Evolutionary conservation across 2,113 vertebrate species (phyloP).

Genomic region (Charina bottae): DNA sequence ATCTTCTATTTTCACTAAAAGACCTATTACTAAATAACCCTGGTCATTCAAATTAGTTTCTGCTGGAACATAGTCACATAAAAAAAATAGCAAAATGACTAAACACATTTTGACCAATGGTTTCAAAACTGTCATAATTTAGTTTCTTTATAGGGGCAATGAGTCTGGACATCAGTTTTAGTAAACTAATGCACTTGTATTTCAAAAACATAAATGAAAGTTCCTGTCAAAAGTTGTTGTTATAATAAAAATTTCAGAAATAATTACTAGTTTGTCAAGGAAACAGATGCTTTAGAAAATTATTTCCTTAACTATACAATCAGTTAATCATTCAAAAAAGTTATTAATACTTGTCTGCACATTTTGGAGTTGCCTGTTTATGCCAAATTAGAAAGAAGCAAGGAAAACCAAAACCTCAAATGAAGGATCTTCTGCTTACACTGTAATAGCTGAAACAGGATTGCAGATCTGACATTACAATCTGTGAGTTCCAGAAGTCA

Average conservation of each 20-base stretch:
- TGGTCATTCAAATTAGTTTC: neutral
- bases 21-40: neutral
- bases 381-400: neutral
- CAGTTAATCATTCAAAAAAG: neutral
- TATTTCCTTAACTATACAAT: neutral
- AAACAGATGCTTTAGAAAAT: neutral
- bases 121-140: neutral
- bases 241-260: neutral
- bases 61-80: neutral
- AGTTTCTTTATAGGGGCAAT: neutral
- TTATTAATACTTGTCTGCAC: neutral
- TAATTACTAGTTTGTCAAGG: neutral
- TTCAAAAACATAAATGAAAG: neutral
- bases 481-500: slow-evolving; percentile 3
- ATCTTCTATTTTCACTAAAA: slow-evolving; percentile 2
- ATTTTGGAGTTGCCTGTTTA: neutral
- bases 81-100: slow-evolving; percentile 27
- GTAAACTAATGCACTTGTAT: neutral
- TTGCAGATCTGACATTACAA: neutral
- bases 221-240: neutral
- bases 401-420: neutral
- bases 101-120: neutral
- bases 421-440: neutral
- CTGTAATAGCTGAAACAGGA: neutral
- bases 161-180: neutral